These are phyloP conservation scores for Exaiptasia diaphana DNA, from an alignment of 64 coral and sea anemone genomes.

Conservation along the genomic window DNA sequence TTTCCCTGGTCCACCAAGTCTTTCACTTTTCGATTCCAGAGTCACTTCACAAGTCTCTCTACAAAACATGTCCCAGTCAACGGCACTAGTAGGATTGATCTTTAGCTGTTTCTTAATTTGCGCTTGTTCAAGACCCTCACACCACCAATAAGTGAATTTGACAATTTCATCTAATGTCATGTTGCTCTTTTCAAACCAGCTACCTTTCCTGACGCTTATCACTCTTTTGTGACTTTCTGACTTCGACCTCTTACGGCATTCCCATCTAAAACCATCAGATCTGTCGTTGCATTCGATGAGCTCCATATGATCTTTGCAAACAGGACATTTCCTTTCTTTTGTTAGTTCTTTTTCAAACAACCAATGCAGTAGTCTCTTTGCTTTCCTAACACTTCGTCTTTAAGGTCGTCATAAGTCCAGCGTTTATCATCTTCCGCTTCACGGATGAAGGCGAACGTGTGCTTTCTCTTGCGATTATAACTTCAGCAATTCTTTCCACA, in stretches of 20 bases:
- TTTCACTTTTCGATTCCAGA: neutral
- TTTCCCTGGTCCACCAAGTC: conserved; percentile 12
- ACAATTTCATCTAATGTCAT: conserved; percentile 40
- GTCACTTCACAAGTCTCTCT: conserved; percentile 12
- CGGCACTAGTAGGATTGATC: neutral
- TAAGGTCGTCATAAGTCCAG: neutral
- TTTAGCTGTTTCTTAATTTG: conserved; percentile 26
- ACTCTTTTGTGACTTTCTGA: neutral
- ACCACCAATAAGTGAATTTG: conserved; percentile 49
- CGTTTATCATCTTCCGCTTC: no score
- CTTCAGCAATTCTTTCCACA: no score
- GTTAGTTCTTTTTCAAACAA: neutral
- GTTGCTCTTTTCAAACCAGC: conserved; percentile 32
- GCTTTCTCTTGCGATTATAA: no score
- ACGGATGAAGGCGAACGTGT: no score
- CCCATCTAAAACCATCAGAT: conserved; percentile 27
- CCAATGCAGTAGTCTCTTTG: neutral
- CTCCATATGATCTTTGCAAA: neutral
- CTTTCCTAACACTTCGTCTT: neutral
- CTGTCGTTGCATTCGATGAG: neutral
- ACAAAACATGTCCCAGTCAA: conserved; percentile 48
- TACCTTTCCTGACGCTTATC: neutral
- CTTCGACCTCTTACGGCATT: neutral
- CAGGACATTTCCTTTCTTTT: neutral
- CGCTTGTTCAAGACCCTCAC: conserved; percentile 12